Conservation (phyloP, 1,140 invertebrate species). For the Papilio polyxenes region DNA sequence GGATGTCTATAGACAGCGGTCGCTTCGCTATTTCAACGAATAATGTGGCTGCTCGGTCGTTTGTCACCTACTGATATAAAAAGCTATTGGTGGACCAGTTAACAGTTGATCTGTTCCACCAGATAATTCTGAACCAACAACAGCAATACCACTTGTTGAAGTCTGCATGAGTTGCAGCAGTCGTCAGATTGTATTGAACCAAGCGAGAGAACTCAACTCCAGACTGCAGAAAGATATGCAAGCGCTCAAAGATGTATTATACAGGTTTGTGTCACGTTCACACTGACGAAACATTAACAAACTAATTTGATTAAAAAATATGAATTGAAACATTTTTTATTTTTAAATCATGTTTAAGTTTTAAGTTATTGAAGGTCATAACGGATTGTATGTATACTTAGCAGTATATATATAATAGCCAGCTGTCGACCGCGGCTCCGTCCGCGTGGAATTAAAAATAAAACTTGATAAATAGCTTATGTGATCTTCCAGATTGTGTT, state of each 20-base stretch:
- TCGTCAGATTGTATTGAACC: slow-evolving; percentile 69
- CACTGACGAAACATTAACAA: not conserved
- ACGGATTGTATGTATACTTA: not conserved
- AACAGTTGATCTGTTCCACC: not conserved
- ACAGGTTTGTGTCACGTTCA: slow-evolving; percentile 66
- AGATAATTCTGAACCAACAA: slow-evolving; percentile 51
- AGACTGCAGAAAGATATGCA: slow-evolving; percentile 83
- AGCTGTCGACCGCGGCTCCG: no score
- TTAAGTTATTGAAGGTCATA: no score
- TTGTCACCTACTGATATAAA: no score
- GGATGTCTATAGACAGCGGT: no score
- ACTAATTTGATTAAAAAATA: no score
- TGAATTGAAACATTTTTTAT: no score
- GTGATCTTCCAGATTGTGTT: no score
- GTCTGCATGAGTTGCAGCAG: slow-evolving; percentile 76
- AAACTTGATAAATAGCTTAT: no score
- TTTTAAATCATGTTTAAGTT: not conserved
- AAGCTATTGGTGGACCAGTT: not conserved
- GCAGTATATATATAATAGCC: no score
- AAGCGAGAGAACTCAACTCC: slow-evolving; percentile 78
- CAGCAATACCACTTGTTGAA: slow-evolving; percentile 67
- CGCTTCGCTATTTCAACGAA: no score
- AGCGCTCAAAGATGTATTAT: slow-evolving; percentile 85
- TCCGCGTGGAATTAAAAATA: no score
- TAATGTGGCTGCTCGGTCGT: no score